phyloP scores from a whole-genome alignment of 2,888 invertebrate genomes.

The Troides helena region DNA sequence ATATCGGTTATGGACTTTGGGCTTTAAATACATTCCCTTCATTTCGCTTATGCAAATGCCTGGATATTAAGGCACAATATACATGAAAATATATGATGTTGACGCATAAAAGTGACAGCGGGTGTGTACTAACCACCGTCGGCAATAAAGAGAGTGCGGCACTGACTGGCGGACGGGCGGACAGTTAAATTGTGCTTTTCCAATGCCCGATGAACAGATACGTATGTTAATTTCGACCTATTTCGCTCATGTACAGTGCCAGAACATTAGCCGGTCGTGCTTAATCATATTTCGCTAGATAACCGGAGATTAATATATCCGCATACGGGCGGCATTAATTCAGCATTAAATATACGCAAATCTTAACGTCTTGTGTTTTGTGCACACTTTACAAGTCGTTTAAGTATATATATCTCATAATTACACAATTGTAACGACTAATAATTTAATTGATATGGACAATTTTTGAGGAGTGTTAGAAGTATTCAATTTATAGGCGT shows the following conservation, averaged over 20 bases:
- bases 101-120: conserved; percentile 61
- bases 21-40: conserved; percentile 60
- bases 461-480: neutral
- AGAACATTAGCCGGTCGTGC: conserved; percentile 15
- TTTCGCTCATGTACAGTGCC: conserved; percentile 19
- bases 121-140: conserved; percentile 40
- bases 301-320: conserved; percentile 23
- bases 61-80: conserved; percentile 67
- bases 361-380: conserved; percentile 7
- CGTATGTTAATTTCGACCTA: conserved; percentile 27
- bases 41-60: conserved; percentile 66
- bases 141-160: conserved; percentile 25
- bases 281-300: conserved; percentile 29
- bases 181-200: conserved; percentile 28
- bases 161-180: conserved; percentile 21
- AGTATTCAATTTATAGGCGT: conserved; percentile 2
- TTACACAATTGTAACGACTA: neutral
- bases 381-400: neutral
- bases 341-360: conserved; percentile 9
- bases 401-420: neutral
- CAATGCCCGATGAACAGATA: conserved; percentile 24
- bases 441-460: too few relatives aligned
- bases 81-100: conserved; percentile 66
- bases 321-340: conserved; percentile 2
- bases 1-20: conserved; percentile 49